phyloP scores from a whole-genome alignment of 2,113 vertebrate species.

The Phalacrocorax pelagicus region DNA sequence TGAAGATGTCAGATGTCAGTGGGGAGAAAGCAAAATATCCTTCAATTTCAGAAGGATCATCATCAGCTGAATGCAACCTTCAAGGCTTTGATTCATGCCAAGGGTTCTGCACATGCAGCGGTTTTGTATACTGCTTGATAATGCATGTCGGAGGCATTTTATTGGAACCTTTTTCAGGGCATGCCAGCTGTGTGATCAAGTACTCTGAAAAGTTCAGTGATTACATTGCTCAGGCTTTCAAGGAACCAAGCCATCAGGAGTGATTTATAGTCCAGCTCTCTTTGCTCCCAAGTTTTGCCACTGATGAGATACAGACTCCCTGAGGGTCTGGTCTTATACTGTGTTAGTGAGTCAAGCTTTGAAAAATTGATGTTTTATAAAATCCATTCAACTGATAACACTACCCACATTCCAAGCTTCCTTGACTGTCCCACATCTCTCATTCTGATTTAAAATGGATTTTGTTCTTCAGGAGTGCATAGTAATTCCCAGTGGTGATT shows the following conservation, averaged over 20 bases:
- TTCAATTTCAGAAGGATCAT: not conserved
- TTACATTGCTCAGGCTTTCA: conserved; percentile 5
- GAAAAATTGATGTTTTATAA: conserved; percentile 5
- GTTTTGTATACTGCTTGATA: not conserved
- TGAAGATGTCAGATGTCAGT: not conserved
- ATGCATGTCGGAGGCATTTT: not conserved
- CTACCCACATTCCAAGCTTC: conserved; percentile 5
- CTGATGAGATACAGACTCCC: not conserved
- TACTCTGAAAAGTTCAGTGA: conserved; percentile 17
- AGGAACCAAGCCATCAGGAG: not conserved
- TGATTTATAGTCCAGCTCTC: not conserved
- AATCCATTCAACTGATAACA: conserved; percentile 31
- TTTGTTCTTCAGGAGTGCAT: conserved; percentile 37
- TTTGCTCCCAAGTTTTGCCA: not conserved
- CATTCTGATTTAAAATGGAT: conserved; percentile 41
- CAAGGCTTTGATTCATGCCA: not conserved
- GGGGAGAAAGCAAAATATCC: not conserved
- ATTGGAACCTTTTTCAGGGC: not conserved
- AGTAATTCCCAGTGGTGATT: conserved; percentile 43
- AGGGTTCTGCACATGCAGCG: not conserved
- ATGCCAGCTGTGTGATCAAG: not conserved
- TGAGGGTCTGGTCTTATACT: not conserved
- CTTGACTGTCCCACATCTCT: not conserved
- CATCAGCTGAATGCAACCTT: not conserved
- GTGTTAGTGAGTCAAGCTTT: conserved; percentile 9